These are phyloP conservation scores for Tapirus indicus DNA, from an alignment of 2,797 vertebrate genomes.

Conservation along the genomic window DNA sequence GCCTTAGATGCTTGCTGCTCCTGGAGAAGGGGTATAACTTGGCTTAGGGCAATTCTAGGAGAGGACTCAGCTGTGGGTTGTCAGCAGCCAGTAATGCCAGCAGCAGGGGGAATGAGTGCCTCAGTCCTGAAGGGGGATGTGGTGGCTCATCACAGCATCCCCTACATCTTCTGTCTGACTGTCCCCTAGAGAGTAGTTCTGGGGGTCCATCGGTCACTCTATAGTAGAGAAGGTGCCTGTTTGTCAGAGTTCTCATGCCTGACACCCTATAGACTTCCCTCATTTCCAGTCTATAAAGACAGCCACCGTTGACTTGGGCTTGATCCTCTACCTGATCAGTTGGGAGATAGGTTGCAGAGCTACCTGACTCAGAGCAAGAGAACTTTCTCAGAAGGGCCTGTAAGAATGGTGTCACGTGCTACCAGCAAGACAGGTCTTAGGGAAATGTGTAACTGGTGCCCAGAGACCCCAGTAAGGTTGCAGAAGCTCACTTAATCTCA, in stretches of 20 bases:
- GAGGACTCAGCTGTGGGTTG: background rate
- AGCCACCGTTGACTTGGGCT: background rate
- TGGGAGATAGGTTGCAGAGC: background rate
- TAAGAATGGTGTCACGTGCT: background rate
- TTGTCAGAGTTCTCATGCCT: background rate
- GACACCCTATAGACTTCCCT: background rate
- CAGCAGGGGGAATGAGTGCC: background rate
- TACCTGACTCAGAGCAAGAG: background rate
- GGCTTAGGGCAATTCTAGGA: background rate
- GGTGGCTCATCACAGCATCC: too few species aligned
- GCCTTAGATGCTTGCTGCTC: background rate
- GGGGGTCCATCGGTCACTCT: background rate
- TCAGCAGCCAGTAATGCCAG: background rate
- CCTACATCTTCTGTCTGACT: background rate
- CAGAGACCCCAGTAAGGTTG: background rate
- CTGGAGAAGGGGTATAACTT: background rate
- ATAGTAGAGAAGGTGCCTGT: background rate
- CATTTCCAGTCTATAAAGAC: background rate
- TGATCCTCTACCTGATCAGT: background rate
- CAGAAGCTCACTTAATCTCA: background rate
- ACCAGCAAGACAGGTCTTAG: too few species aligned
- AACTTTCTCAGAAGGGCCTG: background rate
- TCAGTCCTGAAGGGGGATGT: background rate
- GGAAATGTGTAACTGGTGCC: background rate
- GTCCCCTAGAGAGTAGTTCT: background rate